Base-by-base conservation (phyloP, 1,140 invertebrate species). In the Colletes gigas region DNA sequence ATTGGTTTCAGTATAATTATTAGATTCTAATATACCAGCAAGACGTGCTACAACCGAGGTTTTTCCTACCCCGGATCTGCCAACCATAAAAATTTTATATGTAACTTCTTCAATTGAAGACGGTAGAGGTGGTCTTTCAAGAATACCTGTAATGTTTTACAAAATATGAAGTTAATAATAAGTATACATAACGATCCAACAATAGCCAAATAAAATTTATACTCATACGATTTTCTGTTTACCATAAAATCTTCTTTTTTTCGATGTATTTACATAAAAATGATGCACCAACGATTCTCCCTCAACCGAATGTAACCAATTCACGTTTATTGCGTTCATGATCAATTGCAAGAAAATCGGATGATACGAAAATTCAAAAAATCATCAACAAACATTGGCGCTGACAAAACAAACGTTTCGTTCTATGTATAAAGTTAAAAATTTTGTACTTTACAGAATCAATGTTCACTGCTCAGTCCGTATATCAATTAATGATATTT, bases 41-140 rank as follows among this genome's bases (percentile, higher is more conserved):
- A 95, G 88, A 79, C 93, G 91, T 15, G 94, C 91, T 52, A 95
- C 91, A 5, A 94, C 94, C 14, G 93, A 93, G 6, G 94, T 94
- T 87, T 95, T 95, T 10, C 95, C 95, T 55, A 94, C 93, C 6
- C 94, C 94, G 47, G 93, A 90, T 91, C 94, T 95, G 12, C 95
- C 95, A 47, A 93, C 90, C 79, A 95, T 89, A 82, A 95, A 94
- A 50, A 95, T 89, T 87, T 95, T 95, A 81, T 95, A 95, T 6
- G 90, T 93, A n/a, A 94, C 94, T 91, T 95, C 94, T 83, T 95
- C 94, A 12, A 94, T 90, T 8, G 91, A 91, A 17, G 92, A 77
- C 14, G 94, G 91, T 60, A 94, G 76, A 69, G 87, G 90, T n/a
- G 95, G 95, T 59, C 91, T 91, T 84, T 95, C 95, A 50, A 95